Evolutionary conservation across 2,113 vertebrate species (phyloP), one percentile per base, ranked within the genome.

Genomic region (Phalacrocorax aristotelis): DNA sequence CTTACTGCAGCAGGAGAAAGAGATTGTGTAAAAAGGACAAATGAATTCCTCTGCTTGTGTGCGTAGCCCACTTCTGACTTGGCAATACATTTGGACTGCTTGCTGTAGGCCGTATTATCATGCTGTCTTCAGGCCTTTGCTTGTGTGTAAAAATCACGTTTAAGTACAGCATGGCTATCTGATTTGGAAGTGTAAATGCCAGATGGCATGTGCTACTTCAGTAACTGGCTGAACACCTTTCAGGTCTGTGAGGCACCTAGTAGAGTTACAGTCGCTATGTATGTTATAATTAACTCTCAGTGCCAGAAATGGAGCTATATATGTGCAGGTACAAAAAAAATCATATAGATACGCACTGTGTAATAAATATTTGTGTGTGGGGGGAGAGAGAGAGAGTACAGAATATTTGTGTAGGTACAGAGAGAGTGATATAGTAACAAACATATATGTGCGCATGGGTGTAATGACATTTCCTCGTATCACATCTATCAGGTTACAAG

Each of bases 401-500:
- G 62, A 81, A 80, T 96, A 87, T 75, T 66, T 83, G 40, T 72
- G 57, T 69, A 78, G 69, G 61, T 91, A 51, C 65, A 58, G 25
- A 71, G 68, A 52, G 72, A 83, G 84, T 93, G 93, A 96, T 97
- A 78, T 40, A 93, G 83, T 94, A 94, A 96, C 84, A 96, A 96
- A 95, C 97, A 89, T 93, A 80, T 89, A 96, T 95, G 93, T 96
- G 90, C 96, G 79, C 90, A 90, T 44, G 54, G 84, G 55, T 97
- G 58, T 96, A 98, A 98, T 96, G 97, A 91, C 89, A 97, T 97
- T 98, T 98, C 72, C 83, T 97, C 82, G 22, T 97, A 97, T 97
- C 97, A 90, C 95, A 98, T 98, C 93, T 97, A 97, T 98, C 97
- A 97, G 97, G 91, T 98, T 98, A 97, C 96, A 97, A 98, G 94